Evolutionary conservation across 2,113 vertebrate species (phyloP).

Genomic region (Cyprinodon variegatus): DNA sequence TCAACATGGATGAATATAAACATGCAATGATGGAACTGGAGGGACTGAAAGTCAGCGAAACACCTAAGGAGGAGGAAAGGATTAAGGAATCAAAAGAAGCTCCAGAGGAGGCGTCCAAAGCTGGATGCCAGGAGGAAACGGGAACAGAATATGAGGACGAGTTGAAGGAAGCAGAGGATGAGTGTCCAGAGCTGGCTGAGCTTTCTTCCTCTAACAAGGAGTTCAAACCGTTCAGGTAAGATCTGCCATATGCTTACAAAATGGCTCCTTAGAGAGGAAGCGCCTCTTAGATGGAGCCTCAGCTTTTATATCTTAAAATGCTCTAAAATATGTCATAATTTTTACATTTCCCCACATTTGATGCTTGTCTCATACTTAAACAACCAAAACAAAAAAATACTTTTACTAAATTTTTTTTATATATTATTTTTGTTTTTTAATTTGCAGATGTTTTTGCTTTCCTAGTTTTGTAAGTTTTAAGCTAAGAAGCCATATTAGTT

Average conservation of each 20-base stretch:
- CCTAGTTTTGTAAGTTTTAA: too few species aligned
- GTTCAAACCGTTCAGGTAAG: slow-evolving; percentile 81
- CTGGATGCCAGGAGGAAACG: slow-evolving; percentile 35
- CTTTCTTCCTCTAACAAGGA: slow-evolving; percentile 81
- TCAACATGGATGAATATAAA: slow-evolving; percentile 78
- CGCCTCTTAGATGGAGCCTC: neutral
- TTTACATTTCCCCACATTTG: too few species aligned
- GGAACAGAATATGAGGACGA: slow-evolving; percentile 39
- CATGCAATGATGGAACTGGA: slow-evolving; percentile 81
- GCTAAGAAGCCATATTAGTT: too few species aligned
- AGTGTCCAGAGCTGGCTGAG: slow-evolving; percentile 80
- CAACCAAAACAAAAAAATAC: too few species aligned
- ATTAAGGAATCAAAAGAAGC: slow-evolving; percentile 42
- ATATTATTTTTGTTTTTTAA: too few species aligned
- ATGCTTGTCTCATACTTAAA: too few species aligned
- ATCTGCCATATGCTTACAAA: neutral
- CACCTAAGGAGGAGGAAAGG: slow-evolving; percentile 26
- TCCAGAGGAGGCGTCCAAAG: neutral
- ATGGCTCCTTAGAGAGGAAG: neutral
- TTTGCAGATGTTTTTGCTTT: too few species aligned
- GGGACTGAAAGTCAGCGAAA: slow-evolving; percentile 59
- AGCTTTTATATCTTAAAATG: too few species aligned
- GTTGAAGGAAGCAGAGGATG: slow-evolving; percentile 69
- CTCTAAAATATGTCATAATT: too few species aligned
- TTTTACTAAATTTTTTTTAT: too few species aligned